Conservation (phyloP, 2,113 vertebrate species). For the Origma solitaria region DNA sequence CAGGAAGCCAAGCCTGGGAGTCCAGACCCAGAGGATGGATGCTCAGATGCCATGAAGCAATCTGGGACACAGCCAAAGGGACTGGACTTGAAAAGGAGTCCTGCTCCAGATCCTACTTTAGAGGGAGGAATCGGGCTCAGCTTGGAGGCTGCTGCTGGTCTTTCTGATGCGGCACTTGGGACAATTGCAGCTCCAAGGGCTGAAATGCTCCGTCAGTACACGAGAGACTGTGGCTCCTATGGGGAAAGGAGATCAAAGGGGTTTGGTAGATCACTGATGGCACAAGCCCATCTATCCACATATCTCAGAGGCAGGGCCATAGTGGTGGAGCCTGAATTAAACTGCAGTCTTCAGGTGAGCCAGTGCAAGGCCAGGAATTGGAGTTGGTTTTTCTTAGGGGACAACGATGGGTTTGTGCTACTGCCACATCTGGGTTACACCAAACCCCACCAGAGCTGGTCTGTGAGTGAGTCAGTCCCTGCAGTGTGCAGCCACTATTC, state of each 20-base stretch:
- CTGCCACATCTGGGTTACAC: background rate
- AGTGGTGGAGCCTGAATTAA: background rate
- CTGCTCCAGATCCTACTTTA: accelerated
- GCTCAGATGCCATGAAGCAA: background rate
- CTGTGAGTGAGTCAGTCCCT: background rate
- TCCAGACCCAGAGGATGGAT: background rate
- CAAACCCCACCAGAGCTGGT: background rate
- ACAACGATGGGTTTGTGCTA: background rate
- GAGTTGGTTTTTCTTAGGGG: accelerated
- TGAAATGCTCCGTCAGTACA: background rate
- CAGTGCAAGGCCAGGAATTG: background rate
- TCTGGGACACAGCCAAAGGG: accelerated
- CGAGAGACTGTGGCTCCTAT: accelerated
- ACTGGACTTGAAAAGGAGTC: background rate
- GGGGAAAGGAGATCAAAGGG: background rate
- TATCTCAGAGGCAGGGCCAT: accelerated
- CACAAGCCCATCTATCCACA: background rate
- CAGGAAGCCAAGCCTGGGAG: background rate
- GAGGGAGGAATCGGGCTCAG: background rate
- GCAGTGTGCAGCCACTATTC: background rate
- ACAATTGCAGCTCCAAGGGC: background rate
- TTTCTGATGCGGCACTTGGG: background rate
- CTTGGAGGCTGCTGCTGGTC: background rate
- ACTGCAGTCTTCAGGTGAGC: background rate
- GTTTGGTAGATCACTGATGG: background rate